A percentile compares a stretch with the other conserved stretches of the same genome.
phyloP scores from a whole-genome alignment of 2,888 invertebrate genomes.

The Zele albiditarsus region DNA sequence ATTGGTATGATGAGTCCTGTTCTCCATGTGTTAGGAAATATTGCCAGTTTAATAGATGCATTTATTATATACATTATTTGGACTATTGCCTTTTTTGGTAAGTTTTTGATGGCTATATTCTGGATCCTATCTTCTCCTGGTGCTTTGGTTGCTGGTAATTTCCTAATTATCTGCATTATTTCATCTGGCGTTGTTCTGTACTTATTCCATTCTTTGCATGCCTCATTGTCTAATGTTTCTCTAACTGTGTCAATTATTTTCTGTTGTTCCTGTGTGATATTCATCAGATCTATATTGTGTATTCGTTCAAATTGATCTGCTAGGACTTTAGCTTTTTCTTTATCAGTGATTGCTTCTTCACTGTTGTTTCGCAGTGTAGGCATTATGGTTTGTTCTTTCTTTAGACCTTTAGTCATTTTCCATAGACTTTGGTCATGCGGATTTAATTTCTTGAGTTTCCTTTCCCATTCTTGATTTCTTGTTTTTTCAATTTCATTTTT shows the following conservation, averaged over 20 bases:
- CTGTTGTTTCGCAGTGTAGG: no score
- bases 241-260: conserved; percentile 41
- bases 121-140: conserved; percentile 41
- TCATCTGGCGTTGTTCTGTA: conserved; percentile 50
- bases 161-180: conserved; percentile 36
- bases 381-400: no score
- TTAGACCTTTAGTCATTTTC: no score
- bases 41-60: conserved; percentile 33
- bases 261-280: conserved; percentile 45
- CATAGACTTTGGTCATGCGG: no score
- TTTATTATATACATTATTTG: conserved; percentile 38
- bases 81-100: conserved; percentile 26
- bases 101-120: conserved; percentile 37
- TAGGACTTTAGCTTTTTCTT: no score
- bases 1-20: conserved; percentile 36
- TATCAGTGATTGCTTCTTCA: no score
- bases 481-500: no score
- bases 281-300: conserved; percentile 43
- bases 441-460: no score
- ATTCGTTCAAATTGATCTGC: no score
- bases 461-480: no score
- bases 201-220: conserved; percentile 47
- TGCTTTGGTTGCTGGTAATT: conserved; percentile 38
- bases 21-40: conserved; percentile 38
- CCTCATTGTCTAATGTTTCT: conserved; percentile 16